Conservation (phyloP, 92 coral and sea anemone species). For the Phymanthus crucifer region DNA sequence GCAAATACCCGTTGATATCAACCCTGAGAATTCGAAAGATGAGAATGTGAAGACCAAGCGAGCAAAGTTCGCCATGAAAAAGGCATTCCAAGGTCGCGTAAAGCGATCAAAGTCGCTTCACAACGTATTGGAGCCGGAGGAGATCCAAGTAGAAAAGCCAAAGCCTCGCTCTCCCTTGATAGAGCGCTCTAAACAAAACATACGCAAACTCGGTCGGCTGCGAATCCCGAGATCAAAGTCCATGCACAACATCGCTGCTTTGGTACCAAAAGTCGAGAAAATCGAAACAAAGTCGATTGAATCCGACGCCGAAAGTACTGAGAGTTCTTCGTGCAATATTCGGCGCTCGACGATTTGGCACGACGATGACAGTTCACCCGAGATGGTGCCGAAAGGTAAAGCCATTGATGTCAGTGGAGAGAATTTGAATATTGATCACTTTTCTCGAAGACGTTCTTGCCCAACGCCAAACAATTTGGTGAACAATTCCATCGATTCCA, state of each 20-base stretch:
- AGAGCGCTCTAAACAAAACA: conserved; percentile 21
- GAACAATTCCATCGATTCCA: not conserved
- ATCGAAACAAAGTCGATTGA: conserved; percentile 4
- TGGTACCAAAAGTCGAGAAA: not conserved
- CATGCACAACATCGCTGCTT: not conserved
- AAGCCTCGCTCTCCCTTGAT: not conserved
- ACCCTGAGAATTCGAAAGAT: conserved; percentile 10
- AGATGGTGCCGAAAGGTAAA: not conserved
- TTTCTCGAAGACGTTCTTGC: conserved; percentile 16
- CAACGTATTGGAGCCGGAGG: conserved; percentile 20
- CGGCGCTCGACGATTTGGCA: not conserved
- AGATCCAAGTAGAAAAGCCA: conserved; percentile 1
- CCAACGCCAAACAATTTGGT: not conserved
- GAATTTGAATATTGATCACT: not conserved
- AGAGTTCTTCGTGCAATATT: not conserved
- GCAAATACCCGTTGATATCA: not conserved
- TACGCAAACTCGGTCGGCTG: conserved; percentile 29
- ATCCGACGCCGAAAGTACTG: conserved; percentile 29
- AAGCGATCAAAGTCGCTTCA: conserved; percentile 40
- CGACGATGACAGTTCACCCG: conserved; percentile 6
- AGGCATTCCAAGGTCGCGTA: conserved; percentile 6
- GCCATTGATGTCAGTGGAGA: not conserved
- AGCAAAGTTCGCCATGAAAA: conserved; percentile 23
- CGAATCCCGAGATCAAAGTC: conserved; percentile 36
- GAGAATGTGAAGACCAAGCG: conserved; percentile 6